phyloP scores from a whole-genome alignment of 1,140 invertebrate genomes.

The Zaprionus kolodkinae region DNA sequence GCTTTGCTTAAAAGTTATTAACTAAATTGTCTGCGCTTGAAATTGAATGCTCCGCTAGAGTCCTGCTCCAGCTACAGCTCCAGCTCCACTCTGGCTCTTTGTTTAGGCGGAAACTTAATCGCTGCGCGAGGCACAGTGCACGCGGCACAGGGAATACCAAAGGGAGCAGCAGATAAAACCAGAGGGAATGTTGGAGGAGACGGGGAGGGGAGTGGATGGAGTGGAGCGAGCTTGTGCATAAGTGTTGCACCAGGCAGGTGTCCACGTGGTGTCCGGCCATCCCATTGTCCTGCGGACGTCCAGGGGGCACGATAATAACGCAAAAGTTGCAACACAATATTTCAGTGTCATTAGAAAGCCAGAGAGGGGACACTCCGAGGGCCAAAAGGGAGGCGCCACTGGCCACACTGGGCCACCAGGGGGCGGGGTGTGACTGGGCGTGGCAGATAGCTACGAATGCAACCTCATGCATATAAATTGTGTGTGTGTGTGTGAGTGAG shows the following conservation, averaged over 20 bases:
- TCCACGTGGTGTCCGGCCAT: conserved; percentile 17
- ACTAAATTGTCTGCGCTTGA: conserved; percentile 71
- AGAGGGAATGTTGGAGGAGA: background rate
- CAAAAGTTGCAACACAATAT: conserved; percentile 68
- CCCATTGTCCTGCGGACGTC: conserved; percentile 1
- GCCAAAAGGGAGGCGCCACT: background rate
- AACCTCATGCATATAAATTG: conserved; percentile 41
- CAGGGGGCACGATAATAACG: conserved; percentile 53
- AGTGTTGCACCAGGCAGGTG: conserved; percentile 31
- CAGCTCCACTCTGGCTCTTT: conserved; percentile 15
- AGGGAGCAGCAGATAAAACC: conserved; percentile 1
- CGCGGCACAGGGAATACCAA: conserved; percentile 34
- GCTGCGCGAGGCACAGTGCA: conserved; percentile 49
- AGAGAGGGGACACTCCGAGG: conserved; percentile 23
- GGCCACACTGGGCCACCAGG: too few relatives aligned
- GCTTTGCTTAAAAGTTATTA: conserved; percentile 74
- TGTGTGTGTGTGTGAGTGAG: background rate
- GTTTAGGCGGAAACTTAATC: conserved; percentile 69
- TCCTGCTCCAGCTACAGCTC: background rate
- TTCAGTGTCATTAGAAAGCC: conserved; percentile 60
- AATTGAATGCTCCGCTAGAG: conserved; percentile 53
- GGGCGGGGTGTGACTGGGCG: conserved; percentile 12
- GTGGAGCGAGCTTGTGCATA: background rate
- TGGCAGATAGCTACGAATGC: conserved; percentile 27
- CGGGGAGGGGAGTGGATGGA: background rate